A percentile compares a stretch with the other conserved stretches of the same genome.
These are phyloP conservation scores for Gobio gobio DNA, from an alignment of 2,113 vertebrate genomes.

Conservation along the genomic window DNA sequence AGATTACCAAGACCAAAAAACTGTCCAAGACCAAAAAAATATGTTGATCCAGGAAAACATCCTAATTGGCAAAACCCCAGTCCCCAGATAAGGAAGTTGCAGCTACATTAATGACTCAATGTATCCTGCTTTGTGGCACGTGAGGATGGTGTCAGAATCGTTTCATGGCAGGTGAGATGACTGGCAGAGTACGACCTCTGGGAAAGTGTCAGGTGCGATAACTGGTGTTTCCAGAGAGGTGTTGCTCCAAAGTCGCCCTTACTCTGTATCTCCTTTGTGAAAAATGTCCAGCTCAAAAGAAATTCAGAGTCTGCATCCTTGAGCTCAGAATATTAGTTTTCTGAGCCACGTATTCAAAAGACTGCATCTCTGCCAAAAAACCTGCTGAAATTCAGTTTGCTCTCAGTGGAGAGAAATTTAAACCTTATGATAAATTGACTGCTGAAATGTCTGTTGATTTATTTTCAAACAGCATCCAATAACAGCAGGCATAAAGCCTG, in stretches of 20 bases:
- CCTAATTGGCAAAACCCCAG: background rate
- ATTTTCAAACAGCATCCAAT: conserved; percentile 35
- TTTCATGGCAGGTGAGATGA: conserved; percentile 37
- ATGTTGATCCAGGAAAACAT: background rate
- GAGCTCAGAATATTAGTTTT: conserved; percentile 3
- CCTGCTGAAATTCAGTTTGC: conserved; percentile 16
- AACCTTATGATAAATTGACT: conserved; percentile 42
- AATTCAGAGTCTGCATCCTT: conserved; percentile 21
- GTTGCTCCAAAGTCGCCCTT: conserved; percentile 39
- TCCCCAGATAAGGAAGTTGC: background rate
- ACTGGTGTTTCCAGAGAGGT: conserved; percentile 35
- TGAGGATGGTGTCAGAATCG: background rate
- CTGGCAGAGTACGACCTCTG: conserved; percentile 35
- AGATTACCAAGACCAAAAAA: background rate
- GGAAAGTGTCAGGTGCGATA: conserved; percentile 34
- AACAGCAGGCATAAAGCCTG: conserved; percentile 10
- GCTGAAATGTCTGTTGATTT: conserved; percentile 28
- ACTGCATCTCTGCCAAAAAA: conserved; percentile 15
- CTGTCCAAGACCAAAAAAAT: background rate
- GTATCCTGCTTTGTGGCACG: background rate
- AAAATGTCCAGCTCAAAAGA: conserved; percentile 27
- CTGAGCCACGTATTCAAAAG: conserved; percentile 7
- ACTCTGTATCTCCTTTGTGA: conserved; percentile 15
- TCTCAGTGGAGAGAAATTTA: conserved; percentile 21
- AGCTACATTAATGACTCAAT: background rate